Evolutionary conservation across 1,140 invertebrate genomes (phyloP), one percentile per base, ranked within the genome.

Genomic region (Bombus cullumanus): DNA sequence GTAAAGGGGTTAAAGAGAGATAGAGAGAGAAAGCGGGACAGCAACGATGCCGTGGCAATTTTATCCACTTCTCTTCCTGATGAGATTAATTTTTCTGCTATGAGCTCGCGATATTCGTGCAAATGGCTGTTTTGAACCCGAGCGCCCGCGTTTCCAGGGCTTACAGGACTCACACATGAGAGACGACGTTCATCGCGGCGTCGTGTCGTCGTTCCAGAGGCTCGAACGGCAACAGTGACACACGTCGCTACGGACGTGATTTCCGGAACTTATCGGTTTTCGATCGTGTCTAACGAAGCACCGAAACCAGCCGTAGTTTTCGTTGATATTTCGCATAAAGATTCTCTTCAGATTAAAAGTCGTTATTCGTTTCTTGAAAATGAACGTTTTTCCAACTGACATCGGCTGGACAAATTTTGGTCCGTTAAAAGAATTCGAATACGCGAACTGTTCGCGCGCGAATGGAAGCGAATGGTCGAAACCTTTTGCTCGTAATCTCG

Each of bases 201-300:
- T 47, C 13, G 39, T 15, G 47, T 47, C 13, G 39, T 10, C 76
- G 66, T 15, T 41, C 31, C 57, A 62, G 22, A 53, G 71, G 57
- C 71, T 66, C 69, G 69, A 78, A 37, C 41, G 34, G 43, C 68
- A 84, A 34, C 39, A 41, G 28, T 57, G 81, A 68, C 73, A 34
- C 41, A 34, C 62, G 47, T 57, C 69, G 69, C 37, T 69, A 57
- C 47, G 47, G 47, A 53, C 64, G 72, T 83, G 86, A 79, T 79
- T 74, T 43, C 18, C 68, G 62, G 66, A 73, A 73, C 59, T 79
- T 87, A 87, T 87, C 82, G 68, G 62, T 87, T 84, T 84, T 74
- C 81, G 57, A 78, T 86, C 68, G 41, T 22, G 22, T 41, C 8
- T 84, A 64, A 86, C 22, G 74, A 73, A 68, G 34, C 25, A 69